phyloP scores from a whole-genome alignment of 2,797 vertebrate genomes.

The Rhynchotus rufescens region DNA sequence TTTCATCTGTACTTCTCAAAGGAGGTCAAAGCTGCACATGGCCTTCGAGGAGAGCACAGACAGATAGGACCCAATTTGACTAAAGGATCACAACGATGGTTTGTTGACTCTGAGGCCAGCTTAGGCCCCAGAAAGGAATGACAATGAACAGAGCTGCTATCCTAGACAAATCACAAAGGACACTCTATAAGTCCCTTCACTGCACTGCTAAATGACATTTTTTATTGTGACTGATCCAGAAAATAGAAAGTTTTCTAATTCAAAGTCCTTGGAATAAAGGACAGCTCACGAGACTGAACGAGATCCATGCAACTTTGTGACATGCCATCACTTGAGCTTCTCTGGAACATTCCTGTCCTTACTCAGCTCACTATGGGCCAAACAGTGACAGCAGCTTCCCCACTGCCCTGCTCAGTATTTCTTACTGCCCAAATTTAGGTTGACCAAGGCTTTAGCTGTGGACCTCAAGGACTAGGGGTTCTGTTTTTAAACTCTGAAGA shows the following conservation, averaged over 20 bases:
- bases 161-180: neutral
- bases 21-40: neutral
- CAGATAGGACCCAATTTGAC: neutral
- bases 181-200: neutral
- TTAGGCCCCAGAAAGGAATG: neutral
- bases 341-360: neutral
- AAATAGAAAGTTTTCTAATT: neutral
- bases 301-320: neutral
- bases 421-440: conserved; percentile 16
- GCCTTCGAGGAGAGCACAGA: neutral
- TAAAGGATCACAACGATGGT: neutral
- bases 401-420: neutral
- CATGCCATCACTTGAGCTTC: neutral
- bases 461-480: neutral
- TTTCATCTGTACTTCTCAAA: neutral
- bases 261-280: neutral
- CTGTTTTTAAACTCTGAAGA: conserved; percentile 45
- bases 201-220: neutral
- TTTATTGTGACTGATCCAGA: neutral
- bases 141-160: neutral
- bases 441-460: neutral
- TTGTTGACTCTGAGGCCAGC: neutral
- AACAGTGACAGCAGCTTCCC: neutral
- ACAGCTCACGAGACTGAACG: neutral
- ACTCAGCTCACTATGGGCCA: neutral